Percentiles rank a stretch among this genome's conserved stretches.
Conservation (phyloP, 2,888 invertebrate species). For the Hololepta plana region DNA sequence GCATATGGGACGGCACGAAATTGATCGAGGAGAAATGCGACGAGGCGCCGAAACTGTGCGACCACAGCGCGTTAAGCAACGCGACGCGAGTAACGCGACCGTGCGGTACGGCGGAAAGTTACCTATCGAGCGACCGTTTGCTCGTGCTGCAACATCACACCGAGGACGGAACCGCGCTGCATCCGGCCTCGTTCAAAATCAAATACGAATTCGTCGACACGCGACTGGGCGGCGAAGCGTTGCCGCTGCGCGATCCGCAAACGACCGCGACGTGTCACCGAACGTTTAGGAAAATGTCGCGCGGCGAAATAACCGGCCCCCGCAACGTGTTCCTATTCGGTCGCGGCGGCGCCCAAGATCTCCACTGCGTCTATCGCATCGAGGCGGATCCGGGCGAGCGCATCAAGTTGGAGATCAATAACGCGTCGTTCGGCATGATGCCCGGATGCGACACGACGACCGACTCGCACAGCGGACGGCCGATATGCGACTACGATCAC, state of each 20-base stretch:
- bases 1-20: conserved; percentile 56
- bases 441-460: conserved; percentile 48
- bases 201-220: conserved; percentile 77
- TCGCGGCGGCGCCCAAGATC: conserved; percentile 56
- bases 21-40: conserved; percentile 56
- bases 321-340: conserved; percentile 69
- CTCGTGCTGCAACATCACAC: conserved; percentile 35
- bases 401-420: conserved; percentile 45
- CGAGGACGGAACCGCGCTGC: conserved; percentile 59
- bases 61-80: conserved; percentile 59
- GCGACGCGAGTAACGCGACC: conserved; percentile 59
- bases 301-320: conserved; percentile 45
- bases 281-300: conserved; percentile 42
- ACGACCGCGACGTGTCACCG: conserved; percentile 30
- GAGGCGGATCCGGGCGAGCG: conserved; percentile 44
- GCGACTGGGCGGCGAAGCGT: conserved; percentile 48
- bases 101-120: conserved; percentile 63
- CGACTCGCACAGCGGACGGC: conserved; percentile 54
- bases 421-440: conserved; percentile 52
- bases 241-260: conserved; percentile 24
- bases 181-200: conserved; percentile 51
- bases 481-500: conserved; percentile 31
- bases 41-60: conserved; percentile 63
- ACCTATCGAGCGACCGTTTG: conserved; percentile 38
- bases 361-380: conserved; percentile 63